Evolutionary conservation across 2,888 invertebrate species (phyloP).

Genomic region (Glomeris marginata): DNA sequence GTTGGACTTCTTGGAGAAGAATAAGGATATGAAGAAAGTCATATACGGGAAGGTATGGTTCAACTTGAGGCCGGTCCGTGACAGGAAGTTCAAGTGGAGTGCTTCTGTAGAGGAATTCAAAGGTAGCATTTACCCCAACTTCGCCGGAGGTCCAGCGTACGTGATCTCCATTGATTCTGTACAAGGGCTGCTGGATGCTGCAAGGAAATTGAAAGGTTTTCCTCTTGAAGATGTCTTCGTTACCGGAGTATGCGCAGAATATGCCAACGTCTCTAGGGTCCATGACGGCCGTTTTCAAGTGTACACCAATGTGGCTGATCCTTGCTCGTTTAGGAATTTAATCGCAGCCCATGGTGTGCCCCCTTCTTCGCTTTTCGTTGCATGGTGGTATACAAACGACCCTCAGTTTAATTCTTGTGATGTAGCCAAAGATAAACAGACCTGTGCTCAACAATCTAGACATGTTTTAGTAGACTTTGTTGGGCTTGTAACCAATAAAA

Average conservation of each 20-base stretch:
- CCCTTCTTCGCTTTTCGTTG: too few relatives aligned
- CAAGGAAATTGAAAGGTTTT: background rate
- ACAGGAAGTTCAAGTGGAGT: constrained; percentile 19
- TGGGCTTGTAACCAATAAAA: too few relatives aligned
- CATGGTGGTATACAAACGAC: too few relatives aligned
- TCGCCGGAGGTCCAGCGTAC: constrained; percentile 20
- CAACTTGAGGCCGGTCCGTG: constrained; percentile 18
- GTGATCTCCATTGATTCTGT: constrained; percentile 15
- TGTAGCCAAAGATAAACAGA: too few relatives aligned
- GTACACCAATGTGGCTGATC: constrained; percentile 14
- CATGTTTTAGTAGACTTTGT: too few relatives aligned
- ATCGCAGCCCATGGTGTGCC: too few relatives aligned
- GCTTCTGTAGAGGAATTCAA: constrained; percentile 16
- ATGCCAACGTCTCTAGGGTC: constrained; percentile 41
- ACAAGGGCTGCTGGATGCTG: constrained; percentile 9
- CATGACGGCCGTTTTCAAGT: constrained; percentile 51
- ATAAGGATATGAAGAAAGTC: constrained; percentile 6
- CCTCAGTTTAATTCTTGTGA: too few relatives aligned
- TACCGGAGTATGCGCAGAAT: constrained; percentile 35
- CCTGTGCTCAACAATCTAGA: too few relatives aligned
- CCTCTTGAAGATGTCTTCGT: constrained; percentile 15
- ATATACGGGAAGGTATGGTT: constrained; percentile 19
- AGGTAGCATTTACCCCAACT: constrained; percentile 18
- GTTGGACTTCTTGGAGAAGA: constrained; percentile 13
- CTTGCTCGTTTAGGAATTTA: too few relatives aligned